Percentiles rank a stretch among this genome's conserved stretches.
Conservation (phyloP, 2,113 vertebrate genomes). For the Cyphomyrus plagiostoma region DNA sequence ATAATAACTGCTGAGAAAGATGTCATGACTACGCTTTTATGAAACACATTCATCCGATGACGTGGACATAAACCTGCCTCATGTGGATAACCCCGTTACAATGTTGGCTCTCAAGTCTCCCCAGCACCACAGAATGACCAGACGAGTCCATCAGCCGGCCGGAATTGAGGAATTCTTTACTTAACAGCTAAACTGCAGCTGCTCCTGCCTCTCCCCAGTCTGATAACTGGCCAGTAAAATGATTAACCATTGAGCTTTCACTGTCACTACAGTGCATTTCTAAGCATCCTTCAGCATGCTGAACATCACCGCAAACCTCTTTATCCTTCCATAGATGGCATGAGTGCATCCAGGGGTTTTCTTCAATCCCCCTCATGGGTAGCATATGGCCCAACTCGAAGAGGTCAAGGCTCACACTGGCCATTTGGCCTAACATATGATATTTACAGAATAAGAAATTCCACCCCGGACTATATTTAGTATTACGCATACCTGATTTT, state of each 20-base stretch:
- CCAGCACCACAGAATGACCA: background rate
- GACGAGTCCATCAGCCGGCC: background rate
- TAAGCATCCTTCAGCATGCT: background rate
- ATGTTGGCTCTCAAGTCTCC: background rate
- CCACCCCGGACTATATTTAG: background rate
- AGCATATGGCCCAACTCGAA: background rate
- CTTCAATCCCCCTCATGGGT: background rate
- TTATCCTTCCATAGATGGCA: background rate
- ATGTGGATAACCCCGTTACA: background rate
- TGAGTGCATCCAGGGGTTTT: background rate
- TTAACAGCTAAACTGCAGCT: background rate
- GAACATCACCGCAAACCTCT: background rate
- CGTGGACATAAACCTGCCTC: background rate
- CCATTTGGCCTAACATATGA: background rate
- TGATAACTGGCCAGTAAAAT: background rate
- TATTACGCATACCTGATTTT: background rate
- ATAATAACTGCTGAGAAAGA: background rate
- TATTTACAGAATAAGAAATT: background rate
- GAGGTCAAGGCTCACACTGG: background rate
- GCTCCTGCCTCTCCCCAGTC: background rate
- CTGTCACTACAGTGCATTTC: background rate
- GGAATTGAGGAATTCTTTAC: background rate
- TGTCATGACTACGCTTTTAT: background rate
- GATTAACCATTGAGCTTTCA: background rate
- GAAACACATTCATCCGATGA: background rate